A percentile compares a stretch with the other conserved stretches of the same genome.
These are phyloP conservation scores for Caligus rogercresseyi DNA, from an alignment of 1,140 invertebrate species.

Conservation along the genomic window DNA sequence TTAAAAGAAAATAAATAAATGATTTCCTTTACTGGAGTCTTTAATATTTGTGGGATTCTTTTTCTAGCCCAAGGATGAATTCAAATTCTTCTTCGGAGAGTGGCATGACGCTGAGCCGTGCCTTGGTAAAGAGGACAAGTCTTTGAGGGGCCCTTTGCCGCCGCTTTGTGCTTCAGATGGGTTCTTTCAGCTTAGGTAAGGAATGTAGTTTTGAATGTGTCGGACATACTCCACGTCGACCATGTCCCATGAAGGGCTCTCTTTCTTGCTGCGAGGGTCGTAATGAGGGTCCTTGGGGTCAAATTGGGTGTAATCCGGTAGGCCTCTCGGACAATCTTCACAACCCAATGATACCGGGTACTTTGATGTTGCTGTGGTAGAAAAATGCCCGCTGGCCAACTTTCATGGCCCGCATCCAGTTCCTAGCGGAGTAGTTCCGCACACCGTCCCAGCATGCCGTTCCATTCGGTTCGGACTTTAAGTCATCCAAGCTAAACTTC, in stretches of 20 bases:
- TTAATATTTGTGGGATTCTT: too few relatives aligned
- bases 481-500: conserved; percentile 16
- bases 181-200: conserved; percentile 4
- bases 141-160: conserved; percentile 7
- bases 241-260: conserved; percentile 19
- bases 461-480: conserved; percentile 5
- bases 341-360: conserved; percentile 13
- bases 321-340: conserved; percentile 15
- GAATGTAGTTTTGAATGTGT: conserved; percentile 7
- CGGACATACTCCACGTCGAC: conserved; percentile 17
- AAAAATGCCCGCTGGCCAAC: conserved; percentile 12
- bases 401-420: conserved; percentile 18
- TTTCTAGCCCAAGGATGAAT: conserved; percentile 6
- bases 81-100: conserved; percentile 14
- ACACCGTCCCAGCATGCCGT: conserved; percentile 18
- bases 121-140: conserved; percentile 13
- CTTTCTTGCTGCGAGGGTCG: conserved; percentile 14
- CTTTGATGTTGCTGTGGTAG: conserved; percentile 18
- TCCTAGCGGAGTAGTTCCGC: conserved; percentile 18
- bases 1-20: neutral
- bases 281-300: conserved; percentile 16
- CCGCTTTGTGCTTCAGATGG: conserved; percentile 11
- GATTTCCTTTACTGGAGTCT: too few relatives aligned
- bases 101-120: conserved; percentile 10
- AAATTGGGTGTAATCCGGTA: conserved; percentile 20